Evolutionary conservation across 1,140 invertebrate species (phyloP).

Genomic region (Rhyzopertha dominica): DNA sequence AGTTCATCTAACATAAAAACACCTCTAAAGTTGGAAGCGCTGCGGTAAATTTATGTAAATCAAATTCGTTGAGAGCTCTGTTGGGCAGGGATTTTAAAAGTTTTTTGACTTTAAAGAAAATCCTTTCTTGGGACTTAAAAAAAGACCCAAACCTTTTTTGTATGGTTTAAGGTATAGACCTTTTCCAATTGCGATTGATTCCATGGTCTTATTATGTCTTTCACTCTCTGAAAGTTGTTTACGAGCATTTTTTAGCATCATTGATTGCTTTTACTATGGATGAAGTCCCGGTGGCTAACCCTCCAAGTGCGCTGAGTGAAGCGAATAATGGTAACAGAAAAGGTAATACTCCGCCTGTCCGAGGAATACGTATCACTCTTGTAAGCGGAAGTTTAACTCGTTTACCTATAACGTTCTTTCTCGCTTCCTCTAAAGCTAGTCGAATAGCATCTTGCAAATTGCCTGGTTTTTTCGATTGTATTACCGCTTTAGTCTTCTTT

Average conservation of each 20-base stretch:
- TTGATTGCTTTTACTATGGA: constrained; percentile 38
- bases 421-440: too few species aligned
- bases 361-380: constrained; percentile 37
- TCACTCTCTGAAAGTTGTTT: constrained; percentile 32
- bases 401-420: too few species aligned
- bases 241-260: constrained; percentile 32
- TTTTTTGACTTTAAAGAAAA: constrained; percentile 23
- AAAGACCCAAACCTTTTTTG: constrained; percentile 33
- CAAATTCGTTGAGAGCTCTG: constrained; percentile 25
- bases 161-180: constrained; percentile 41
- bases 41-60: constrained; percentile 26
- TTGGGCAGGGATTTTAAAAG: constrained; percentile 20
- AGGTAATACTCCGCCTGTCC: constrained; percentile 40
- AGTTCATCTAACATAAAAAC: constrained; percentile 39
- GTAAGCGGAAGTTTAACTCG: too few species aligned
- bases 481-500: too few species aligned
- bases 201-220: constrained; percentile 40
- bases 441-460: too few species aligned
- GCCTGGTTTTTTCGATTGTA: too few species aligned
- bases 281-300: constrained; percentile 34
- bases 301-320: constrained; percentile 39
- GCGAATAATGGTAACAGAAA: constrained; percentile 41
- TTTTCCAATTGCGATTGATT: constrained; percentile 37
- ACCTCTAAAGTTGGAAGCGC: constrained; percentile 32
- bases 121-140: not conserved